Percentiles rank a stretch among this genome's conserved stretches.
phyloP scores from a whole-genome alignment of 2,797 vertebrate genomes.

The Sciurus carolinensis region DNA sequence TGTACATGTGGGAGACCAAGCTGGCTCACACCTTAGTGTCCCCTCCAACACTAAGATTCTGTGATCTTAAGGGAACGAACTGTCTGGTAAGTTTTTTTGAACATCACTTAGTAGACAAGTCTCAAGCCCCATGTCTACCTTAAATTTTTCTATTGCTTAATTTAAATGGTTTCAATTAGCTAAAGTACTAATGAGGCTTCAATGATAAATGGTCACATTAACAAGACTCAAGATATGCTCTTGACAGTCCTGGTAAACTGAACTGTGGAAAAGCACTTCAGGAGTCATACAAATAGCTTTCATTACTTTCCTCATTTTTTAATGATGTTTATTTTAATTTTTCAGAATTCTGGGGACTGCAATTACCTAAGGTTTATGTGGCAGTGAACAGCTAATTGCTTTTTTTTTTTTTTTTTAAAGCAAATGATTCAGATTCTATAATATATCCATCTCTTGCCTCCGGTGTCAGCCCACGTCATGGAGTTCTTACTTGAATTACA shows the following conservation, averaged over 20 bases:
- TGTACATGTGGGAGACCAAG: background rate
- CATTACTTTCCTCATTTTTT: conserved; percentile 54
- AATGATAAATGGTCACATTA: conserved; percentile 59
- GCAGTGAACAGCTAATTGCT: conserved; percentile 45
- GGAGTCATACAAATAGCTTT: conserved; percentile 47
- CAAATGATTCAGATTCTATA: conserved; percentile 37
- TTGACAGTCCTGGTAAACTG: conserved; percentile 47
- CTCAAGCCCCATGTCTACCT: background rate
- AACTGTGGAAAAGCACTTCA: background rate
- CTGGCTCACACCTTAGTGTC: background rate
- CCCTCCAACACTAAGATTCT: background rate
- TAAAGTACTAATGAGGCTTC: conserved; percentile 33
- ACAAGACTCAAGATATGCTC: conserved; percentile 25
- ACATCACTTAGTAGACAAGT: conserved; percentile 35
- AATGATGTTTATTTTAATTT: conserved; percentile 69
- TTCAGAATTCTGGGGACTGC: conserved; percentile 28
- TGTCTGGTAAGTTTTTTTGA: background rate
- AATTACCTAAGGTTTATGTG: conserved; percentile 61
- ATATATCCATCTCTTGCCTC: background rate
- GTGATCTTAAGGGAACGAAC: background rate
- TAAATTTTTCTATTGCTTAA: conserved; percentile 50
- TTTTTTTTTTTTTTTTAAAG: background rate
- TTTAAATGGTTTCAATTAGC: conserved; percentile 68
- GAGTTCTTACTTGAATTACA: conserved; percentile 58
- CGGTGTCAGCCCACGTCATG: background rate